Base-by-base conservation (phyloP, 1,140 invertebrate species). In the Heliconius melpomene region DNA sequence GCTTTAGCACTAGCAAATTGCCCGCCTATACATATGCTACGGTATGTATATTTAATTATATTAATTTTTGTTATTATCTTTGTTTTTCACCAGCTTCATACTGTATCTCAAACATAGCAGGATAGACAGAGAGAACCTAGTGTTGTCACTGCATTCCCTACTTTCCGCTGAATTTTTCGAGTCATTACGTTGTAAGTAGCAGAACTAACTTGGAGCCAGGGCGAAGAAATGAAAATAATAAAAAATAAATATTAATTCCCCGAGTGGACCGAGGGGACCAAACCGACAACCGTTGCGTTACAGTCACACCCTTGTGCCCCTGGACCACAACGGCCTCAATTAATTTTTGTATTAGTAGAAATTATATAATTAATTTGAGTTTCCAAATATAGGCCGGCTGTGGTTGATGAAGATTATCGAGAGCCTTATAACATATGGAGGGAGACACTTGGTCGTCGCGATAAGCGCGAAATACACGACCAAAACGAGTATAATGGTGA, bases 381-480 rank as follows among this genome's bases (percentile, higher is more conserved):
- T 72, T 40, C 32, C 7, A 32, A 72, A 38, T 72, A 72, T 29
- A 94, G 92, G 60, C 92, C 92, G 7, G 91, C 92, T 5, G 87
- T 94, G 20, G 91, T 94, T 8, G 92, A 94, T 74, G 92, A 94
- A 74, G 91, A 93, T 81, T 93, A 94, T 73, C 82, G 92, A 20
- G 92, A 94, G 76, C 92, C 92, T 16, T 94, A 93, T 86, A 94
- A 94, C 79, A 94, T 94, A 72, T 94, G 92, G 92, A 80, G 91
- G 66, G 92, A 94, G 80, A 94, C 92, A 7, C 85, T 94, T 2
- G 91, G 91, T 2, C 90, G 89, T 3, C 89, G 88, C 1, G 87
- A 93, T 20, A 93, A 93, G 82, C 84, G 86, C 2, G 87, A 89
- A 9, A 82, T 81, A 8, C 86, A 88, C 16, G 92, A 94, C 73